Evolutionary conservation across 1,140 invertebrate species (phyloP).

Genomic region (Aphaenogaster rudis): DNA sequence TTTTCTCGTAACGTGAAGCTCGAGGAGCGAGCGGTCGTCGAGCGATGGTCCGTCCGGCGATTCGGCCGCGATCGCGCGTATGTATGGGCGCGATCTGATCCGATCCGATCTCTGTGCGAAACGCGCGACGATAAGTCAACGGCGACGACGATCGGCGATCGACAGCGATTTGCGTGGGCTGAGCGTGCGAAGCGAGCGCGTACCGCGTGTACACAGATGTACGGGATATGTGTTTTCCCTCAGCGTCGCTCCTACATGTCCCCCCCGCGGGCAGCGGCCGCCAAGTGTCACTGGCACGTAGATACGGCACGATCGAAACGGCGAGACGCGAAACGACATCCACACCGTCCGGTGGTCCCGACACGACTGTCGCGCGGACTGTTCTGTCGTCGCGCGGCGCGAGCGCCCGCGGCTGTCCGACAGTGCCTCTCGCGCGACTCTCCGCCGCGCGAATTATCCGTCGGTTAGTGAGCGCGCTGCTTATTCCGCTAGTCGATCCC

Average conservation of each 20-base stretch:
- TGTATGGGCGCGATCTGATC: not conserved
- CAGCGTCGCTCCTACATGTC: constrained; percentile 11
- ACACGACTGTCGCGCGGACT: constrained; percentile 65
- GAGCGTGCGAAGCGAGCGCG: not conserved
- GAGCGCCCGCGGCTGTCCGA: not conserved
- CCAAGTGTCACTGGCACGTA: constrained; percentile 61
- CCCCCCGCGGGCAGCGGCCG: not conserved
- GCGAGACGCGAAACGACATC: constrained; percentile 24
- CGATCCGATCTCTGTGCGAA: not conserved
- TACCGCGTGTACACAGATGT: not conserved
- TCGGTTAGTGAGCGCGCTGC: constrained; percentile 5
- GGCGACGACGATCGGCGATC: constrained; percentile 2
- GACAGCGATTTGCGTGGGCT: not conserved
- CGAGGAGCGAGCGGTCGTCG: not conserved
- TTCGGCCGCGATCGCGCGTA: constrained; percentile 11
- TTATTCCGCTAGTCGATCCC: not conserved
- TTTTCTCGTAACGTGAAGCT: not conserved
- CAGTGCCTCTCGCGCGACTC: not conserved
- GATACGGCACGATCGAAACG: constrained; percentile 41
- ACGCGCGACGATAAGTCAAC: not conserved
- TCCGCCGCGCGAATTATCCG: constrained; percentile 6
- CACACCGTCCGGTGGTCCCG: constrained; percentile 69
- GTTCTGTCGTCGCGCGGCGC: not conserved
- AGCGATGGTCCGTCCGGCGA: not conserved
- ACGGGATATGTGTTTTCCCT: not conserved